A percentile compares a stretch with the other conserved stretches of the same genome.
These are phyloP conservation scores for Andrena fulva DNA, from an alignment of 2,888 invertebrate species.

Conservation along the genomic window DNA sequence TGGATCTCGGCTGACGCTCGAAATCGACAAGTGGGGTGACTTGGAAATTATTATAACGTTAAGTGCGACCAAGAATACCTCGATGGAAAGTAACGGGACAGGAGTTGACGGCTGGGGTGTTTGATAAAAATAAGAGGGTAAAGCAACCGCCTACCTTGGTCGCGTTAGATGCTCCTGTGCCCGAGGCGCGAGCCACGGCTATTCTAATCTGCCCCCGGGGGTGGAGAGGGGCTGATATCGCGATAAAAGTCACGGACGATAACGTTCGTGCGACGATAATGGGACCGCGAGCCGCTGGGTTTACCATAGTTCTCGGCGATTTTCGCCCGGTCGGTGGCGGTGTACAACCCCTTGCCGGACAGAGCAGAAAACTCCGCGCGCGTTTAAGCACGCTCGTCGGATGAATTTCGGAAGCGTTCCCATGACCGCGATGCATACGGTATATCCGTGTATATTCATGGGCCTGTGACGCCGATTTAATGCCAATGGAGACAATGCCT, in stretches of 20 bases:
- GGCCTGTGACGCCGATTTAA: conserved; percentile 72
- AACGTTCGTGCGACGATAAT: conserved; percentile 69
- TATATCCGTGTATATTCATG: conserved; percentile 57
- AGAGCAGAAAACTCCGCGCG: background rate
- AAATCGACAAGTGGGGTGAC: background rate
- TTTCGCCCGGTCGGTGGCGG: too few species aligned
- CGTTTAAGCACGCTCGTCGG: background rate
- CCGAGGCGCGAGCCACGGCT: conserved; percentile 33
- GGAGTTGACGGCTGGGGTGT: conserved; percentile 1
- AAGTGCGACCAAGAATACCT: conserved; percentile 18
- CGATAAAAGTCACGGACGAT: conserved; percentile 68
- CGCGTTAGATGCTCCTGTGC: conserved; percentile 37
- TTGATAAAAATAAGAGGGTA: conserved; percentile 54
- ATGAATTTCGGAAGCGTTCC: conserved; percentile 51
- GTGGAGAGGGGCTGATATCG: conserved; percentile 48
- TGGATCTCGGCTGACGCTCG: background rate
- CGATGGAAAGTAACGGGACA: conserved; percentile 20
- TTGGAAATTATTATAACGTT: conserved; percentile 24
- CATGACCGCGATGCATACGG: conserved; percentile 56
- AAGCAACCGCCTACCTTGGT: conserved; percentile 37
- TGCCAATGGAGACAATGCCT: conserved; percentile 78
- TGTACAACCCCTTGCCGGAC: too few species aligned
- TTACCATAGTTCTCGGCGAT: background rate
- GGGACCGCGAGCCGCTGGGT: conserved; percentile 29
- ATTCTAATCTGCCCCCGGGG: conserved; percentile 58